These are phyloP conservation scores for Decapterus maruadsi DNA, from an alignment of 2,797 vertebrate genomes.

Conservation along the genomic window DNA sequence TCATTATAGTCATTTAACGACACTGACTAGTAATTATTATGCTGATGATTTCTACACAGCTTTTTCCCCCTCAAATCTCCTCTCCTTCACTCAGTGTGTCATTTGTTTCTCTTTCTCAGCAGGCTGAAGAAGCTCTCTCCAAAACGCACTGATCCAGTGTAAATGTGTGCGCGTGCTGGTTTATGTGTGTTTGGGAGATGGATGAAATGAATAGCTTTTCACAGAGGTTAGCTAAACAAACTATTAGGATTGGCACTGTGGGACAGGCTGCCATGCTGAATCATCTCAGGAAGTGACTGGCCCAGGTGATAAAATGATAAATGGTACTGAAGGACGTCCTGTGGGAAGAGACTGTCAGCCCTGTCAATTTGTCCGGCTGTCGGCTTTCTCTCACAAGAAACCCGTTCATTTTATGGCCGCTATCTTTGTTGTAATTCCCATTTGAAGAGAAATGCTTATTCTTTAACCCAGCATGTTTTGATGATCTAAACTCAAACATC, in stretches of 20 bases:
- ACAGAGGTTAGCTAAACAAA: slow-evolving; percentile 71
- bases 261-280: slow-evolving; percentile 57
- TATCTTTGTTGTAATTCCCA: slow-evolving; percentile 23
- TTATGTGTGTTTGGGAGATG: slow-evolving; percentile 37
- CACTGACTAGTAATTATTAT: slow-evolving; percentile 57
- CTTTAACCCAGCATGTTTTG: slow-evolving; percentile 1
- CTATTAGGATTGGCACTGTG: slow-evolving; percentile 60
- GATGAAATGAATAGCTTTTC: slow-evolving; percentile 74
- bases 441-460: slow-evolving; percentile 20
- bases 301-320: slow-evolving; percentile 60
- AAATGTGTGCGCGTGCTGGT: slow-evolving; percentile 21
- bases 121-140: slow-evolving; percentile 46
- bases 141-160: slow-evolving; percentile 51
- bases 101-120: slow-evolving; percentile 58
- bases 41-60: slow-evolving; percentile 44
- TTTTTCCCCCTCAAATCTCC: slow-evolving; percentile 28
- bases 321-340: slow-evolving; percentile 45
- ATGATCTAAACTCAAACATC: not conserved
- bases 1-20: slow-evolving; percentile 66
- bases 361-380: slow-evolving; percentile 30
- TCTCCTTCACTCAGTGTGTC: slow-evolving; percentile 31
- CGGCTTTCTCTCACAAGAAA: slow-evolving; percentile 22
- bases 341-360: slow-evolving; percentile 48
- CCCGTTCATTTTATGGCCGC: slow-evolving; percentile 19
- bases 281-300: slow-evolving; percentile 55